Conservation (phyloP, 2,888 invertebrate species). For the Caenorhabditis panamensis region DNA sequence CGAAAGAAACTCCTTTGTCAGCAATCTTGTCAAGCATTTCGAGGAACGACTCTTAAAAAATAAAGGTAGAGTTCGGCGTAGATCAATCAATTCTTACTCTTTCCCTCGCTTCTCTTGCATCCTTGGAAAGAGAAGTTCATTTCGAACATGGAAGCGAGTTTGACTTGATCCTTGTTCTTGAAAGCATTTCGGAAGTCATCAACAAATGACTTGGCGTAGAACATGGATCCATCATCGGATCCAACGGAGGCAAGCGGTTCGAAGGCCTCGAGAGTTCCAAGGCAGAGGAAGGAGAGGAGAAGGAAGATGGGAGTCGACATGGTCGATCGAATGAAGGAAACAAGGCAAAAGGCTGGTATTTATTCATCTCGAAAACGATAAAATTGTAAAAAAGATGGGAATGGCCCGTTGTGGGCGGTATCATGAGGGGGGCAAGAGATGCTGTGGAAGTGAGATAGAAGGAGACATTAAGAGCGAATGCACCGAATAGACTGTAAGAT, state of each 20-base stretch:
- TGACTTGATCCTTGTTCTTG: background rate
- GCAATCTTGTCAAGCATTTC: background rate
- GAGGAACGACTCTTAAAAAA: background rate
- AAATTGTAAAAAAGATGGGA: too few relatives aligned
- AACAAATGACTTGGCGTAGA: background rate
- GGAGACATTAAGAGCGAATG: too few relatives aligned
- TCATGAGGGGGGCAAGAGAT: too few relatives aligned
- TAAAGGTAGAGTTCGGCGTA: background rate
- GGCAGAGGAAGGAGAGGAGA: background rate
- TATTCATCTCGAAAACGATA: too few relatives aligned
- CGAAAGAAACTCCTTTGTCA: background rate
- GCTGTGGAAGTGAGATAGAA: too few relatives aligned
- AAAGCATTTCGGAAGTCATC: background rate
- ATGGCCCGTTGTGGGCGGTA: too few relatives aligned
- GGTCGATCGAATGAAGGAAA: background rate
- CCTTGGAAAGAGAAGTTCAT: background rate
- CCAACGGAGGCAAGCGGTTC: background rate
- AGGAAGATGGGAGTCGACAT: background rate
- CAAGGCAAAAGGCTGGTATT: too few relatives aligned
- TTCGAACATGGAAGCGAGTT: background rate
- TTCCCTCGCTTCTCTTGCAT: background rate
- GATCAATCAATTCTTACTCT: background rate
- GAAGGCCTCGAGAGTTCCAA: background rate
- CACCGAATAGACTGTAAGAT: too few relatives aligned
- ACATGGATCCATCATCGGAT: too few relatives aligned